These are phyloP conservation scores for Hippotragus niger DNA, from an alignment of 2,113 vertebrate species.

Conservation along the genomic window DNA sequence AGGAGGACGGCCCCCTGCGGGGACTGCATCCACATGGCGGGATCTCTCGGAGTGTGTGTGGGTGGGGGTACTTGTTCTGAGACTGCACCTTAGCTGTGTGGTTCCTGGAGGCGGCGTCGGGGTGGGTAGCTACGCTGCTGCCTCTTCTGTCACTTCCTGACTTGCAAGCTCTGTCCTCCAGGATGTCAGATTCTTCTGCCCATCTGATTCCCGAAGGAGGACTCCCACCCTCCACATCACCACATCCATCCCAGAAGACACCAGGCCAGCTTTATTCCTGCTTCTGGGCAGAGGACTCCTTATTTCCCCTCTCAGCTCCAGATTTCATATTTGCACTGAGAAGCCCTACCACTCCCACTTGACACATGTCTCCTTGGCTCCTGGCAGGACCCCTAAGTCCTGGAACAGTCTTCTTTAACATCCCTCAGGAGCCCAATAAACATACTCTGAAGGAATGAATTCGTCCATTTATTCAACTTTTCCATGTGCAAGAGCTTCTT, in stretches of 20 bases:
- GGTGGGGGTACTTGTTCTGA: neutral
- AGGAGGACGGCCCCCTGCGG: neutral
- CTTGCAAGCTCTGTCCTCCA: neutral
- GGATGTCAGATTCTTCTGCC: neutral
- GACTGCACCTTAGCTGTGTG: neutral
- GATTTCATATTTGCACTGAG: neutral
- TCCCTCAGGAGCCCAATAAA: neutral
- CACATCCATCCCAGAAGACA: neutral
- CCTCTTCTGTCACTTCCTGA: neutral
- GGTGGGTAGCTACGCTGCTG: neutral
- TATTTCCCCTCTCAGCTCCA: neutral
- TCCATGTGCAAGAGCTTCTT: neutral
- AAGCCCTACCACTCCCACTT: neutral
- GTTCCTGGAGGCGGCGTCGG: neutral
- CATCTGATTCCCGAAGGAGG: neutral
- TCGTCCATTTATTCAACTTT: conserved; percentile 58
- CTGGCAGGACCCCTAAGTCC: neutral
- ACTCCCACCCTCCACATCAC: neutral
- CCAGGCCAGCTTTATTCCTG: neutral
- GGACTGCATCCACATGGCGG: accelerated
- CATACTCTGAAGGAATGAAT: conserved; percentile 21
- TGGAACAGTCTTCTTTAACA: neutral
- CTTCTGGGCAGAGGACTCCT: neutral
- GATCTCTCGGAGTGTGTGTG: neutral
- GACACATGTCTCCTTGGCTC: neutral